Evolutionary conservation across 2,113 vertebrate genomes (phyloP).

Genomic region (Pantherophis guttatus): DNA sequence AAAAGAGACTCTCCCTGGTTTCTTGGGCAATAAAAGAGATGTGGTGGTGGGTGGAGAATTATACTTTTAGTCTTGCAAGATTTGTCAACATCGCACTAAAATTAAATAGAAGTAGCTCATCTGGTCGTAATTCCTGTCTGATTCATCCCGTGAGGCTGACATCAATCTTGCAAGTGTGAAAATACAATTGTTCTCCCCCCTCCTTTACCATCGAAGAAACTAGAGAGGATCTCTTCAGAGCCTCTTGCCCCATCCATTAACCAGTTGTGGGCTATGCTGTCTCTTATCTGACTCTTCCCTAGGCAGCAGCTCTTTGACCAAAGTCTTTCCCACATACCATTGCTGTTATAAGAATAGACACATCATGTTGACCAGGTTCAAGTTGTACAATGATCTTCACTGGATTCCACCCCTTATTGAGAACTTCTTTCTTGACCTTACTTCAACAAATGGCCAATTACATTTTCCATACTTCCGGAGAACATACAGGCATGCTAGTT

Average conservation of each 20-base stretch:
- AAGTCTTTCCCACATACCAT: neutral
- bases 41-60: neutral
- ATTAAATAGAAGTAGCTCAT: neutral
- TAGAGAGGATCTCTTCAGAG: neutral
- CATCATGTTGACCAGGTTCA: neutral
- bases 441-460: neutral
- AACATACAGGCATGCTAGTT: neutral
- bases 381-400: neutral
- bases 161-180: neutral
- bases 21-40: neutral
- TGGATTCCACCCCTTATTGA: neutral
- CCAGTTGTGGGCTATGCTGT: neutral
- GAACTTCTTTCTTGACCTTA: neutral
- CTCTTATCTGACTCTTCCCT: neutral
- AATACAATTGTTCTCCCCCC: neutral
- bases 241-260: neutral
- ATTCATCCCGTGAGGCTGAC: neutral
- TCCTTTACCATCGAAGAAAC: neutral
- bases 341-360: neutral
- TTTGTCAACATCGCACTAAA: neutral
- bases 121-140: neutral
- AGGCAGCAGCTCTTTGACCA: neutral
- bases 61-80: neutral
- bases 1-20: neutral
- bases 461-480: neutral